Evolutionary conservation across 2,797 vertebrate genomes (phyloP).

Genomic region (Lateolabrax maculatus): DNA sequence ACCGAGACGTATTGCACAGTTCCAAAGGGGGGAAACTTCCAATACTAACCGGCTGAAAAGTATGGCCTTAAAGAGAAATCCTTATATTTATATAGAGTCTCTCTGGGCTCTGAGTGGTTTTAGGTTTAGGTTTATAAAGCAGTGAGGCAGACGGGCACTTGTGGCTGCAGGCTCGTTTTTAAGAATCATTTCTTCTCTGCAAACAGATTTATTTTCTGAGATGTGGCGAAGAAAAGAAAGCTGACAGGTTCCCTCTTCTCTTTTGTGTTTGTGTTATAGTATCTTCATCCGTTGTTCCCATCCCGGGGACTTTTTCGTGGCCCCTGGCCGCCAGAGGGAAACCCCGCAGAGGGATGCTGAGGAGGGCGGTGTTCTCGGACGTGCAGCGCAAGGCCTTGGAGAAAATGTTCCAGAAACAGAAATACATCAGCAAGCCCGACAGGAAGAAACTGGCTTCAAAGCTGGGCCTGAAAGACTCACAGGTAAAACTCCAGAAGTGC

Average conservation of each 20-base stretch:
- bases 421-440: slow-evolving; percentile 99
- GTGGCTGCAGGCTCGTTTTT: background rate
- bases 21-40: slow-evolving; percentile 56
- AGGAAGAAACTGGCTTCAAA: slow-evolving; percentile 96
- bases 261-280: slow-evolving; percentile 73
- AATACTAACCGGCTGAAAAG: slow-evolving; percentile 52
- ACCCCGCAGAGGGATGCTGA: slow-evolving; percentile 95
- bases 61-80: slow-evolving; percentile 18
- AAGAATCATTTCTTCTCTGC: background rate
- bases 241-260: background rate
- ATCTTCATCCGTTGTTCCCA: slow-evolving; percentile 92
- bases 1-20: slow-evolving; percentile 81
- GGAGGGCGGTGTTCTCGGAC: slow-evolving; percentile 96
- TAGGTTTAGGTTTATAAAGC: background rate
- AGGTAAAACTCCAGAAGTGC: slow-evolving; percentile 81
- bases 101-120: background rate
- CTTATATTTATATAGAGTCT: slow-evolving; percentile 5
- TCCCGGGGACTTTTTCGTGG: slow-evolving; percentile 98
- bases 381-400: slow-evolving; percentile 97
- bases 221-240: background rate
- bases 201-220: background rate
- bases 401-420: slow-evolving; percentile 99
- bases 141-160: background rate
- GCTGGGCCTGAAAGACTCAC: slow-evolving; percentile 95
- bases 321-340: slow-evolving; percentile 93